Evolutionary conservation across 2,113 vertebrate genomes (phyloP), one percentile per base, ranked within the genome.

Genomic region (Trogon surrucura): DNA sequence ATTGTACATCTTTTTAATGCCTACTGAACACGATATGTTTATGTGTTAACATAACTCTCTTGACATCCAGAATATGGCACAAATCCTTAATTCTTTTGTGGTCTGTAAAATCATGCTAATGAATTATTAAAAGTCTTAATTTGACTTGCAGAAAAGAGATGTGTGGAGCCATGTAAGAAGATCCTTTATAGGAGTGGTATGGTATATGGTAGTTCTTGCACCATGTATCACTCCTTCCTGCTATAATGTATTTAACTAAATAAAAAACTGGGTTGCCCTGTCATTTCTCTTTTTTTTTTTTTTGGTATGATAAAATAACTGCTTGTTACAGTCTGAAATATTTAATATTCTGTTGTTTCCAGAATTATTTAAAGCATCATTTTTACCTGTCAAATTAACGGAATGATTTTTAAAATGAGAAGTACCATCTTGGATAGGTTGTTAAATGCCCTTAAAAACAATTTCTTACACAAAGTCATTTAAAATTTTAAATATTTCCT

Each of bases 381-480:
- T 26, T 65, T 61, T 23, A 16, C 13, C 57, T 61, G 27, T 54
- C 9, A 51, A 11, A 41, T 64, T 62, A 47, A 67, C 0, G 0
- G 44, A 47, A 36, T n/a, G 0, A 11, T 34, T 70, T 67, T 61
- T 69, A 36, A 5, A 62, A 56, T 30, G 2, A 51, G 45, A 89
- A 22, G 5, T 27, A n/a, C 4, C 47, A 4, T 34, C 2, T 62
- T 56, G 21, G 3, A 25, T 25, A 45, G 3, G 4, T 2, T 45
- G 2, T 29, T 48, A 93, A 87, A 71, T 78, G 4, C 0, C 4
- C 2, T 73, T 47, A 79, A 67, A 64, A 81, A 67, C 14, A 0
- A 27, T 1, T 57, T 80, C 13, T 54, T 47, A 48, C 3, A 27
- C 5, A 30, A n/a, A 67, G 41, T 41, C 8, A 41, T 41, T 41